Percentiles rank a stretch among this genome's conserved stretches.
Conservation (phyloP, 2,113 vertebrate species). For the Muntiacus muntjak region DNA sequence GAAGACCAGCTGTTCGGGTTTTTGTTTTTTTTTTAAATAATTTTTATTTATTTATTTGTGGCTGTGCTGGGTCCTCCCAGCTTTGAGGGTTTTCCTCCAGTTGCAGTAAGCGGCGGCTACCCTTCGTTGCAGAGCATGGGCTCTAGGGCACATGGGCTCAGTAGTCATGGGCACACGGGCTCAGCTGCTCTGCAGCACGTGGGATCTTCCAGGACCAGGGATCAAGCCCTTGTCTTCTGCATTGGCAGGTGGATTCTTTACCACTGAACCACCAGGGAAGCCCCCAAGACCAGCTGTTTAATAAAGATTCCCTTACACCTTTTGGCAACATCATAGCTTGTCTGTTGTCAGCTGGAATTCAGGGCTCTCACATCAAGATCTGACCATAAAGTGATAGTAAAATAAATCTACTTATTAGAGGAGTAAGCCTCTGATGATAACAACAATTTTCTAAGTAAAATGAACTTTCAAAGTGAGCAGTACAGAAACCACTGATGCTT, state of each 20-base stretch:
- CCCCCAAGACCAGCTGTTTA: constrained; percentile 14
- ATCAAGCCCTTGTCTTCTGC: neutral
- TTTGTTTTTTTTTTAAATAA: neutral
- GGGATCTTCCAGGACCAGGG: neutral
- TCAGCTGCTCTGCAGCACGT: neutral
- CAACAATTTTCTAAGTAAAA: neutral
- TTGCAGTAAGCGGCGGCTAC: neutral
- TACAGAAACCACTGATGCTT: neutral
- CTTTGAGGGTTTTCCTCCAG: neutral
- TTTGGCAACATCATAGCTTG: constrained; percentile 68
- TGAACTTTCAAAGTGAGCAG: neutral
- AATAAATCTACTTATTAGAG: constrained; percentile 27
- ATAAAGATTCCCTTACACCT: constrained; percentile 35
- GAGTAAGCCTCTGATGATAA: neutral
- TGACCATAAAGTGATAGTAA: constrained; percentile 62
- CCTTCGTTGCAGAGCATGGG: neutral
- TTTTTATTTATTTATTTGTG: neutral
- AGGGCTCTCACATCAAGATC: constrained; percentile 55
- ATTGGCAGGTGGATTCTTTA: neutral
- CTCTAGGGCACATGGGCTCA: neutral
- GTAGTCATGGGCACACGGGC: fast-evolving
- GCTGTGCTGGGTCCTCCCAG: neutral
- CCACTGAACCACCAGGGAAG: neutral
- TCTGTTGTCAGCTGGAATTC: constrained; percentile 64
- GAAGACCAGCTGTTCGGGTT: neutral